A percentile compares a stretch with the other conserved stretches of the same genome.
phyloP scores from a whole-genome alignment of 2,888 invertebrate genomes.

The Hydraecia micacea region DNA sequence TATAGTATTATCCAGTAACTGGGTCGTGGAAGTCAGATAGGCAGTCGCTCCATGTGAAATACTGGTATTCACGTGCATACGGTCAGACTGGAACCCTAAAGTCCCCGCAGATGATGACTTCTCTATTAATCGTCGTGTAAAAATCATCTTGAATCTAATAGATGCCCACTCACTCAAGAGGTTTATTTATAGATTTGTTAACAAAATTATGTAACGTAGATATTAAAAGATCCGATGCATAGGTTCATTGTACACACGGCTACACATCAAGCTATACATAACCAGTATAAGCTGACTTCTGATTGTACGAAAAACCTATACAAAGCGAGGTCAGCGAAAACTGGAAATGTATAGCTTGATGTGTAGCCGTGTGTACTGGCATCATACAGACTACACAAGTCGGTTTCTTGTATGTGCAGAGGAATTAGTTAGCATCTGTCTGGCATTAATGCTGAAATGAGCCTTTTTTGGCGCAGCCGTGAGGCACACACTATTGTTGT shows the following conservation, averaged over 20 bases:
- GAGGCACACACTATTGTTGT: no score
- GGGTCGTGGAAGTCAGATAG: neutral
- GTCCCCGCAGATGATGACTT: no score
- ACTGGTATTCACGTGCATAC: neutral
- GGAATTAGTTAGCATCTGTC: neutral
- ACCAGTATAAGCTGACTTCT: no score
- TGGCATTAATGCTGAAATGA: no score
- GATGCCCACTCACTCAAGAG: slow-evolving; percentile 12
- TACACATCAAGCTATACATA: no score
- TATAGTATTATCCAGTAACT: neutral
- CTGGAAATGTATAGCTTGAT: no score
- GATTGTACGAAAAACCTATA: no score
- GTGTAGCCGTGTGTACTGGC: no score
- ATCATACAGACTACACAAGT: no score
- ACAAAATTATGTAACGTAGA: slow-evolving; percentile 34
- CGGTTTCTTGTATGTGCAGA: neutral
- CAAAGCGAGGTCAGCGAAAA: no score
- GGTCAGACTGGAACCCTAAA: neutral
- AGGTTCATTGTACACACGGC: slow-evolving; percentile 42
- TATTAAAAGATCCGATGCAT: slow-evolving; percentile 30
- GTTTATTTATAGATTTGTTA: slow-evolving; percentile 27
- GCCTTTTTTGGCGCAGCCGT: no score
- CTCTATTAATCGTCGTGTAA: neutral
- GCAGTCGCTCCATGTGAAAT: neutral
- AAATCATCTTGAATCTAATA: neutral